These are phyloP conservation scores for Apis dorsata DNA, from an alignment of 1,140 invertebrate species.

Conservation along the genomic window DNA sequence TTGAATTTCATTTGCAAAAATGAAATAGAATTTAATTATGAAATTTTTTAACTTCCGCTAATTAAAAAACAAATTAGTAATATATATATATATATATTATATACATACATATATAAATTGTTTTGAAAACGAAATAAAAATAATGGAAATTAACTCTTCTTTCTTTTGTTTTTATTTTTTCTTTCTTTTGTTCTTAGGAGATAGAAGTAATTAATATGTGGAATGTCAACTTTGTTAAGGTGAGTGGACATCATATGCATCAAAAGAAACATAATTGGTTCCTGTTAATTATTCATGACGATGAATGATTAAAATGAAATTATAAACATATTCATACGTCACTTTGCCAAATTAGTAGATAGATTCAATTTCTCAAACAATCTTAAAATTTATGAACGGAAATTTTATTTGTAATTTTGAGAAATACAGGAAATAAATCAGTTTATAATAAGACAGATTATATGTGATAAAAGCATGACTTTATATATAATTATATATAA, in stretches of 20 bases:
- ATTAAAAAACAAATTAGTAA: too few relatives aligned
- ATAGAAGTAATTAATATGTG: conserved; percentile 5
- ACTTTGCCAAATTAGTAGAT: conserved; percentile 51
- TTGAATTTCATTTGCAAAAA: too few relatives aligned
- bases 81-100: too few relatives aligned
- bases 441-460: neutral
- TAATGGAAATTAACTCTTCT: too few relatives aligned
- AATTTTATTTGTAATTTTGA: conserved; percentile 42
- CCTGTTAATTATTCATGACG: conserved; percentile 57
- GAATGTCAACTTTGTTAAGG: conserved; percentile 15
- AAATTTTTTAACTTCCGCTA: neutral
- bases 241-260: neutral
- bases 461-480: neutral
- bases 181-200: neutral
- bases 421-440: conserved; percentile 40
- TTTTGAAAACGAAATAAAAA: too few relatives aligned
- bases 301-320: conserved; percentile 47
- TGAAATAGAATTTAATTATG: neutral
- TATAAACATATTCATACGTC: conserved; percentile 59
- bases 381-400: conserved; percentile 32
- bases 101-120: too few relatives aligned
- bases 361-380: neutral
- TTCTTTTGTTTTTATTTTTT: neutral
- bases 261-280: conserved; percentile 1
- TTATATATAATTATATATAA: too few relatives aligned